These are phyloP conservation scores for Coleophora deauratella DNA, from an alignment of 2,888 invertebrate genomes.

Conservation along the genomic window DNA sequence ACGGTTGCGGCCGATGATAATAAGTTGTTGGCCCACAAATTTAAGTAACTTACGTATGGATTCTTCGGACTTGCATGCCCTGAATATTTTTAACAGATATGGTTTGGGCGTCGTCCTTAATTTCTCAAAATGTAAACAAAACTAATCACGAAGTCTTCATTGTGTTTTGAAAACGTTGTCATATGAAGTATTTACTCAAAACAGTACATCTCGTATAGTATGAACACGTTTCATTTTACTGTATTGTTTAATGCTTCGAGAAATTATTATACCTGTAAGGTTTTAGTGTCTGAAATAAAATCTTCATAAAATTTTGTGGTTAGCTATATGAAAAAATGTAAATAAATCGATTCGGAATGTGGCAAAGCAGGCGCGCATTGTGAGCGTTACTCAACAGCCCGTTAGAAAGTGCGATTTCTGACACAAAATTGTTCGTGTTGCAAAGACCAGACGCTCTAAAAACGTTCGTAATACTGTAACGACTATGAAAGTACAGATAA, in stretches of 20 bases:
- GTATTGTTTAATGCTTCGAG: too few species aligned
- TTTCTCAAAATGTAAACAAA: too few species aligned
- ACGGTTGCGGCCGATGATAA: slow-evolving; percentile 50
- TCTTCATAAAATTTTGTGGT: too few species aligned
- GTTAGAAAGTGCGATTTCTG: slow-evolving; percentile 57
- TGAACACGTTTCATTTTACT: too few species aligned
- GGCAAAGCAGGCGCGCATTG: slow-evolving; percentile 30
- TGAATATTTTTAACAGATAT: slow-evolving; percentile 29
- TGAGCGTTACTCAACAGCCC: slow-evolving; percentile 50
- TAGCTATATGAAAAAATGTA: slow-evolving; percentile 21
- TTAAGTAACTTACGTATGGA: slow-evolving; percentile 33
- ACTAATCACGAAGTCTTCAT: too few species aligned
- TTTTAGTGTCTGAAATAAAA: too few species aligned
- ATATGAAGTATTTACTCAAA: too few species aligned
- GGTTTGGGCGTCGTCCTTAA: background rate
- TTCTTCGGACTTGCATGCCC: slow-evolving; percentile 27
- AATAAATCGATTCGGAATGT: slow-evolving; percentile 32
- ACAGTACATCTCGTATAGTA: too few species aligned
- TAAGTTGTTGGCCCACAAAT: slow-evolving; percentile 34
- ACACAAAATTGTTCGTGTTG: slow-evolving; percentile 41
- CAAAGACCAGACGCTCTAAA: slow-evolving; percentile 26
- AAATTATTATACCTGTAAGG: too few species aligned
- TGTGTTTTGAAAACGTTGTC: too few species aligned
- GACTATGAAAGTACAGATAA: slow-evolving; percentile 12
- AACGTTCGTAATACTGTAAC: slow-evolving; percentile 14